Percentiles rank a stretch among this genome's conserved stretches.
Evolutionary conservation across 2,113 vertebrate species (phyloP).

Genomic region (Clarias magur): DNA sequence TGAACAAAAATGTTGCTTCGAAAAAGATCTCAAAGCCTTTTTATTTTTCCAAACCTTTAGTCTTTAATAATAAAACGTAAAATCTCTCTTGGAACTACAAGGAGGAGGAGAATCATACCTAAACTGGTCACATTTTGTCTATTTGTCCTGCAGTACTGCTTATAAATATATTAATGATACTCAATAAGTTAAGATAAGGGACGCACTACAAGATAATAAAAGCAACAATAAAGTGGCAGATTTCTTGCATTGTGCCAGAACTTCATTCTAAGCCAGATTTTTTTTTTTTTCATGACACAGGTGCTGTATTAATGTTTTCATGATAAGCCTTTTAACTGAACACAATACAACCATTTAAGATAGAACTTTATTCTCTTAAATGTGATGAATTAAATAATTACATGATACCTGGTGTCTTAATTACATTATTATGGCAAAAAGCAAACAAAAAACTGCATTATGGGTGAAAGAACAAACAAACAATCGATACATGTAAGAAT

Average conservation of each 20-base stretch:
- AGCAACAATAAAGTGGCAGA: neutral
- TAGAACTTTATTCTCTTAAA: conserved; percentile 66
- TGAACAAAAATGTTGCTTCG: neutral
- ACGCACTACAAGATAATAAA: neutral
- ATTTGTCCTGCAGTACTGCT: neutral
- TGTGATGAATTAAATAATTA: conserved; percentile 67
- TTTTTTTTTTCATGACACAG: neutral
- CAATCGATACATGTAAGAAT: conserved; percentile 16
- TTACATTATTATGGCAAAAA: conserved; percentile 55
- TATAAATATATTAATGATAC: neutral
- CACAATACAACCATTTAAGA: neutral
- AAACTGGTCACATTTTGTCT: neutral
- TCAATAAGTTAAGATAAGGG: neutral
- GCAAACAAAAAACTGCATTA: conserved; percentile 68
- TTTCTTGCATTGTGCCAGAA: neutral
- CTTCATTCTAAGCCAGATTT: neutral
- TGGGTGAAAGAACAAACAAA: conserved; percentile 45
- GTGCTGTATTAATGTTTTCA: neutral
- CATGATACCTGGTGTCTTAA: conserved; percentile 46
- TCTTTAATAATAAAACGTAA: neutral
- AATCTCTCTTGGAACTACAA: neutral
- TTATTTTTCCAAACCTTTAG: neutral
- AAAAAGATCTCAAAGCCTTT: neutral
- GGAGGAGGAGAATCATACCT: neutral
- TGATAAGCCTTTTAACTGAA: neutral